phyloP scores from a whole-genome alignment of 1,140 invertebrate genomes.

The Pseudachorutes palmiensis region DNA sequence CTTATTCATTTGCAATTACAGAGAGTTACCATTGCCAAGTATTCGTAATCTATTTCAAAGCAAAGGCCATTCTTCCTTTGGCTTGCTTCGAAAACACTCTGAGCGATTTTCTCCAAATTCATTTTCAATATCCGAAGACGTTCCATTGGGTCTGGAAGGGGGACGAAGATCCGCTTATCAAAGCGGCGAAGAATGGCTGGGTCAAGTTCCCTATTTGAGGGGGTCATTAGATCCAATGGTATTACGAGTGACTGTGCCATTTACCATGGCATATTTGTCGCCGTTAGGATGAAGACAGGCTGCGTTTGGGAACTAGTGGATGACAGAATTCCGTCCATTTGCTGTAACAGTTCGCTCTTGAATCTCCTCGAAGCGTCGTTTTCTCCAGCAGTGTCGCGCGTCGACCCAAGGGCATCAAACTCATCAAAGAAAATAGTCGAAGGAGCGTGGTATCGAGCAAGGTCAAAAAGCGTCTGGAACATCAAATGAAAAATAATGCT shows the following conservation, averaged over 20 bases:
- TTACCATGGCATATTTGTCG: constrained; percentile 85
- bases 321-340: constrained; percentile 74
- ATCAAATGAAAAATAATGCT: neutral
- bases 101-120: constrained; percentile 47
- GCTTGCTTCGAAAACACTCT: constrained; percentile 41
- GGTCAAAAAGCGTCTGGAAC: constrained; percentile 67
- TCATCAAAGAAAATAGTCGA: constrained; percentile 95
- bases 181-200: constrained; percentile 74
- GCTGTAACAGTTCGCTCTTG: constrained; percentile 83
- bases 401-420: constrained; percentile 77
- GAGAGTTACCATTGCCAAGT: constrained; percentile 34
- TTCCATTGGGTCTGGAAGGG: constrained; percentile 59
- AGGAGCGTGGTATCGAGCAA: constrained; percentile 82
- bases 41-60: constrained; percentile 46
- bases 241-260: neutral
- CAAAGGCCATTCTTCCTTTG: constrained; percentile 41
- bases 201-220: constrained; percentile 66
- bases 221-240: neutral
- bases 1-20: constrained; percentile 6
- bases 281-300: constrained; percentile 72
- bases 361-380: constrained; percentile 87
- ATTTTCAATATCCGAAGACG: constrained; percentile 58
- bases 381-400: constrained; percentile 59
- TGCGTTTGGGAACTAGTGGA: constrained; percentile 46
- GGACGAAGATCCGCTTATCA: constrained; percentile 77